Evolutionary conservation across 2,888 invertebrate species (phyloP).

Genomic region (Hylaea fasciaria): DNA sequence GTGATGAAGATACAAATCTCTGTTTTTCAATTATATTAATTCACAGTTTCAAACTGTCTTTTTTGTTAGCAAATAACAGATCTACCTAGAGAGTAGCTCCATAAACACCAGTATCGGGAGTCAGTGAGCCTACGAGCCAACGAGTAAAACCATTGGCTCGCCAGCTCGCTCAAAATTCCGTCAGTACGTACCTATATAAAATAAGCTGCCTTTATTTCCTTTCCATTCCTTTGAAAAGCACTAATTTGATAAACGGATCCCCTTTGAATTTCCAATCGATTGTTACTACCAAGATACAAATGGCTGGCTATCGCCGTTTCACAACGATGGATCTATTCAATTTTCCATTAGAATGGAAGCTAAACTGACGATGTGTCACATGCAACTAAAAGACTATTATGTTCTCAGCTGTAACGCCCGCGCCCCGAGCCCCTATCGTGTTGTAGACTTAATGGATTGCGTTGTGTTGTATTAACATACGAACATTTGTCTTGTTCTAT

Average conservation of each 20-base stretch:
- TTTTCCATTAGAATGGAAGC: slow-evolving; percentile 27
- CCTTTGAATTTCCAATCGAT: background rate
- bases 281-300: slow-evolving; percentile 6
- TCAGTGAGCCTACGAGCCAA: too few species aligned
- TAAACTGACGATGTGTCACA: slow-evolving; percentile 42
- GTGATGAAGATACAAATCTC: too few species aligned
- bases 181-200: background rate
- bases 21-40: too few species aligned
- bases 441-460: slow-evolving; percentile 43
- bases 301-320: slow-evolving; percentile 3
- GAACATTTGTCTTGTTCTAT: background rate
- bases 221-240: background rate
- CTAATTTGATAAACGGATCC: slow-evolving; percentile 2
- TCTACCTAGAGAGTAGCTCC: too few species aligned
- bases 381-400: slow-evolving; percentile 49
- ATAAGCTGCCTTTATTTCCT: background rate
- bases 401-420: slow-evolving; percentile 44
- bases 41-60: too few species aligned
- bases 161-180: background rate
- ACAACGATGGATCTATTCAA: slow-evolving; percentile 6
- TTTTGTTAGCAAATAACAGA: too few species aligned
- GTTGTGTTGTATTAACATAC: background rate
- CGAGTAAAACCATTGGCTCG: too few species aligned
- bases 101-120: too few species aligned
- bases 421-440: slow-evolving; percentile 1